Percentiles rank a stretch among this genome's conserved stretches.
Conservation (phyloP, 2,113 vertebrate species). For the Thymallus thymallus region DNA sequence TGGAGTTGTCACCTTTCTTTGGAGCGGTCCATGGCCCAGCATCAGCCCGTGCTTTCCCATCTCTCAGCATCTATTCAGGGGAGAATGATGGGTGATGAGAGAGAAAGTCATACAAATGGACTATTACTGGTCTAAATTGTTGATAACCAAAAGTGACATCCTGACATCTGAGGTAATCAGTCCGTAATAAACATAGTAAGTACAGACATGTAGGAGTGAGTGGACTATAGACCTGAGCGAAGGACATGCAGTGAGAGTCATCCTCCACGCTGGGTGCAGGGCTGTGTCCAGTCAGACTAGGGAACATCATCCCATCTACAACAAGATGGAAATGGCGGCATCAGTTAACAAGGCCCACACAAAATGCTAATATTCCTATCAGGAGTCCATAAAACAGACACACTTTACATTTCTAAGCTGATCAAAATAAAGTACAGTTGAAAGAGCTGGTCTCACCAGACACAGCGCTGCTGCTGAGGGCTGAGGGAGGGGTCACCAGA, state of each 20-base stretch:
- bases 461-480: slow-evolving; percentile 71
- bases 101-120: slow-evolving; percentile 1
- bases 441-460: slow-evolving; percentile 57
- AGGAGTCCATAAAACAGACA: too few species aligned
- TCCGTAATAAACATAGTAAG: background rate
- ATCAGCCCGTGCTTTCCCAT: slow-evolving; percentile 89
- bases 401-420: too few species aligned
- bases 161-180: background rate
- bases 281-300: slow-evolving; percentile 67
- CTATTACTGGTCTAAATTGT: background rate
- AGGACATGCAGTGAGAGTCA: slow-evolving; percentile 89
- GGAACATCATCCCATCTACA: slow-evolving; percentile 70
- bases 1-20: slow-evolving; percentile 78
- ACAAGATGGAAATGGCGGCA: background rate
- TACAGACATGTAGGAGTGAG: background rate
- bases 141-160: background rate
- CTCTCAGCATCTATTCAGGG: slow-evolving; percentile 86
- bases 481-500: slow-evolving; percentile 61
- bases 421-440: background rate
- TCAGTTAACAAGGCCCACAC: too few species aligned
- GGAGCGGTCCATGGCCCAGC: slow-evolving; percentile 77
- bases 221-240: slow-evolving; percentile 85
- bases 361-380: too few species aligned
- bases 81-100: background rate
- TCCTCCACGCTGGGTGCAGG: slow-evolving; percentile 80